phyloP scores from a whole-genome alignment of 1,140 invertebrate species.

The Tigriopus japonicus region DNA sequence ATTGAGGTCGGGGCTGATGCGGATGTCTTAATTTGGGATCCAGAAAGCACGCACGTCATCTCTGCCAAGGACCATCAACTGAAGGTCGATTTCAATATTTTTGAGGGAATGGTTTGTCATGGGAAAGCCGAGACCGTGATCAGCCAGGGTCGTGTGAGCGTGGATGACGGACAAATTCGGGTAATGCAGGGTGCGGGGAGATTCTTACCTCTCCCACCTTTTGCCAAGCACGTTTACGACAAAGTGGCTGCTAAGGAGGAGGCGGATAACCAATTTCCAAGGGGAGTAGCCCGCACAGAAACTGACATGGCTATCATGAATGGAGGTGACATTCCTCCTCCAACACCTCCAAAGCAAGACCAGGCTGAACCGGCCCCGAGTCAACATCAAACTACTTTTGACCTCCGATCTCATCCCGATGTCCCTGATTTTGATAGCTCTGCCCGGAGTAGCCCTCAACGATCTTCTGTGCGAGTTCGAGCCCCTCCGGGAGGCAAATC shows the following conservation, averaged over 20 bases:
- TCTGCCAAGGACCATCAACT: constrained; percentile 32
- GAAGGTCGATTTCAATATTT: constrained; percentile 17
- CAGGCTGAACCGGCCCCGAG: background rate
- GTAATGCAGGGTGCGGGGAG: constrained; percentile 29
- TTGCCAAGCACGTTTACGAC: constrained; percentile 26
- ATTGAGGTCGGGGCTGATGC: constrained; percentile 42
- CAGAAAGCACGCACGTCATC: constrained; percentile 29
- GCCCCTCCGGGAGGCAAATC: constrained; percentile 14
- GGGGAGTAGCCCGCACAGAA: background rate
- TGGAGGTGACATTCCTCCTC: background rate
- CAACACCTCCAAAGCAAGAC: background rate
- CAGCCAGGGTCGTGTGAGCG: constrained; percentile 27
- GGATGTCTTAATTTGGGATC: constrained; percentile 42
- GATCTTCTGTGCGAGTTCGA: constrained; percentile 7
- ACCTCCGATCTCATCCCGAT: constrained; percentile 5
- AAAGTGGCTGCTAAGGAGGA: background rate
- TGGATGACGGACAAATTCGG: constrained; percentile 29
- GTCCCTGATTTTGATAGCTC: background rate
- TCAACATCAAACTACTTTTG: constrained; percentile 3
- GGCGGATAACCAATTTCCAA: background rate
- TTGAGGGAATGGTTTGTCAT: constrained; percentile 16
- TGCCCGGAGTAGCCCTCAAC: background rate
- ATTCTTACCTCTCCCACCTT: constrained; percentile 27
- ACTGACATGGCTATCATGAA: background rate
- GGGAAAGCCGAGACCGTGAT: constrained; percentile 23